Evolutionary conservation across 2,888 invertebrate species (phyloP), one percentile per base, ranked within the genome.

Genomic region (Agonum fuliginosum): DNA sequence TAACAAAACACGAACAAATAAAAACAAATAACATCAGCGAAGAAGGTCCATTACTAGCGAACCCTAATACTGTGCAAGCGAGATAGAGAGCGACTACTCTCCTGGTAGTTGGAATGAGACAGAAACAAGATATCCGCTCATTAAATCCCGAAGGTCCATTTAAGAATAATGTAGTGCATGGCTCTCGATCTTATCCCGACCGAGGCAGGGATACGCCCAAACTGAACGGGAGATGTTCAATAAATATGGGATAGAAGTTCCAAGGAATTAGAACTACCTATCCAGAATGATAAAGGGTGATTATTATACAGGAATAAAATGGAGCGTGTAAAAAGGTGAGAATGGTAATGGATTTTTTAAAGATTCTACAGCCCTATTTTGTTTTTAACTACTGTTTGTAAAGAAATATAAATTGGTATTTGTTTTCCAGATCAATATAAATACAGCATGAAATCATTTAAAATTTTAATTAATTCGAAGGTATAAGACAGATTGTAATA

Each of bases 101-200:
- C 8, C 10, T n/a, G n/a, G 3, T 5, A 5, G 19, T 1, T n/a
- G 10, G 20, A 41, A 4, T 2, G 67, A 67, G 22, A 67, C 41
- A 14, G 67, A 5, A 67, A 67, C 41, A 41, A 30, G 30, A 67
- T 67, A 67, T 67, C 43, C 67, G 41, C 43, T 67, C 67, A 67
- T 67, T 67, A 67, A 67, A 67, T 67, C 67, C 67, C 67, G 30
- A 67, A 67, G 67, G 67, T 67, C 67, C 67, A 67, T 67, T 67
- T 67, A 67, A 67, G 67, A 67, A 67, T 67, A 67, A 67, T 67
- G 67, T 67, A 67, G 67, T 67, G 67, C 67, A 41, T 37, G 37
- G 41, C 22, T 37, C 43, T 67, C 67, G 67, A 67, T 41, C 67
- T 67, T 41, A 67, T 41, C 67, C 43, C 37, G 20, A 41, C 12